Conservation (phyloP, 2,888 invertebrate species). For the Macropis europaea region DNA sequence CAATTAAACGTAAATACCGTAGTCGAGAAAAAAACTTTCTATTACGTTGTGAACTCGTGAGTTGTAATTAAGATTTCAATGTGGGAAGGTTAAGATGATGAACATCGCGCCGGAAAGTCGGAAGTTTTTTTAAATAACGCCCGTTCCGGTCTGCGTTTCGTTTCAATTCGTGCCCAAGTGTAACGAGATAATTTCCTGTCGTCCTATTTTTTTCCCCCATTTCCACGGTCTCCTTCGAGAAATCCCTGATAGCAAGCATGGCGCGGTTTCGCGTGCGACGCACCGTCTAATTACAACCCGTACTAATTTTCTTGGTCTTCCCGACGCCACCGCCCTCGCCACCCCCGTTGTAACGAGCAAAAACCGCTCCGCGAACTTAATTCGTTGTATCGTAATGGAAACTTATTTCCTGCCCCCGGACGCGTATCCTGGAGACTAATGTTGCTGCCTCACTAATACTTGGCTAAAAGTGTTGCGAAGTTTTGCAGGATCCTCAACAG, state of each 20-base stretch:
- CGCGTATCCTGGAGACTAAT: too few species aligned
- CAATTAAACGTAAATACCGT: too few species aligned
- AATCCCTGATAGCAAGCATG: too few species aligned
- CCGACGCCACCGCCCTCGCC: background rate
- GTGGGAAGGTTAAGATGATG: too few species aligned
- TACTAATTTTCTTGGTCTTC: background rate
- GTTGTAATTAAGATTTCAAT: too few species aligned
- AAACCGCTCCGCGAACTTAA: background rate
- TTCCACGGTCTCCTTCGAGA: background rate
- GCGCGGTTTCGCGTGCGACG: background rate
- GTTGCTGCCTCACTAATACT: too few species aligned
- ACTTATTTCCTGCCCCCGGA: background rate
- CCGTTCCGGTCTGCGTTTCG: background rate
- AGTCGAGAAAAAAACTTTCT: too few species aligned
- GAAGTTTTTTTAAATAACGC: too few species aligned
- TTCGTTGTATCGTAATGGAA: background rate
- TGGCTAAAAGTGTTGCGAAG: too few species aligned
- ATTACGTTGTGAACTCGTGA: too few species aligned
- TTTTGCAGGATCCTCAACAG: too few species aligned
- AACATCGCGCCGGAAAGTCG: too few species aligned
- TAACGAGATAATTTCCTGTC: constrained; percentile 21
- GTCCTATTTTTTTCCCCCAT: background rate
- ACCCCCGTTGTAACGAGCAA: background rate
- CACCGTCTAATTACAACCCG: background rate
- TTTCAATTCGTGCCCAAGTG: constrained; percentile 1